A percentile compares a stretch with the other conserved stretches of the same genome.
These are phyloP conservation scores for Elaphurus davidianus DNA, from an alignment of 2,113 vertebrate species.

Conservation along the genomic window DNA sequence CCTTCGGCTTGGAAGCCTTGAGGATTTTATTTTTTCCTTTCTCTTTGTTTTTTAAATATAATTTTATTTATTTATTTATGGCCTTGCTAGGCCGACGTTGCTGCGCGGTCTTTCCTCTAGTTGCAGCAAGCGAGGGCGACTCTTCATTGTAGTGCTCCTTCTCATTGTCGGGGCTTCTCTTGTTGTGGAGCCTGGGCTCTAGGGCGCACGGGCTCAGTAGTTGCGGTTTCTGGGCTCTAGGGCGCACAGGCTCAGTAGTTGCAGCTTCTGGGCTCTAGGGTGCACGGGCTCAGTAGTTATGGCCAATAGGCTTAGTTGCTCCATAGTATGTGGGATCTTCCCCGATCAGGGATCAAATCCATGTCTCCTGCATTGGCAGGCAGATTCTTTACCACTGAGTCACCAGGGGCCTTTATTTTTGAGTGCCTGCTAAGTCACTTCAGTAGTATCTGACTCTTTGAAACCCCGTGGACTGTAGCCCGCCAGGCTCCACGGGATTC, in stretches of 20 bases:
- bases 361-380: not conserved
- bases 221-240: not conserved
- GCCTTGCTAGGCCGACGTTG: not conserved
- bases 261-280: not conserved
- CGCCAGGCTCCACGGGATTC: not conserved
- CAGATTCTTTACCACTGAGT: not conserved
- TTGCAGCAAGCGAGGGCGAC: not conserved
- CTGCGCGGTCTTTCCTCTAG: accelerated
- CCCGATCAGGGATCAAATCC: not conserved
- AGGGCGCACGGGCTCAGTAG: not conserved
- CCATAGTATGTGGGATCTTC: not conserved
- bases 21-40: not conserved
- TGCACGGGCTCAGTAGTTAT: accelerated
- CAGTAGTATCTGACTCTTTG: not conserved
- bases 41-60: not conserved
- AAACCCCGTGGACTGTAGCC: not conserved
- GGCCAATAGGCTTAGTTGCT: not conserved
- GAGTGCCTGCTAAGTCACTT: not conserved
- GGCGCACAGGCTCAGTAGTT: no score
- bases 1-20: not conserved
- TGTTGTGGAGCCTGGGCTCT: not conserved
- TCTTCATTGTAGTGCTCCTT: not conserved
- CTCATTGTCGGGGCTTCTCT: not conserved
- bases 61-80: not conserved
- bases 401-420: not conserved